Conservation (phyloP, 2,888 invertebrate species). For the Heliothis peltigera region DNA sequence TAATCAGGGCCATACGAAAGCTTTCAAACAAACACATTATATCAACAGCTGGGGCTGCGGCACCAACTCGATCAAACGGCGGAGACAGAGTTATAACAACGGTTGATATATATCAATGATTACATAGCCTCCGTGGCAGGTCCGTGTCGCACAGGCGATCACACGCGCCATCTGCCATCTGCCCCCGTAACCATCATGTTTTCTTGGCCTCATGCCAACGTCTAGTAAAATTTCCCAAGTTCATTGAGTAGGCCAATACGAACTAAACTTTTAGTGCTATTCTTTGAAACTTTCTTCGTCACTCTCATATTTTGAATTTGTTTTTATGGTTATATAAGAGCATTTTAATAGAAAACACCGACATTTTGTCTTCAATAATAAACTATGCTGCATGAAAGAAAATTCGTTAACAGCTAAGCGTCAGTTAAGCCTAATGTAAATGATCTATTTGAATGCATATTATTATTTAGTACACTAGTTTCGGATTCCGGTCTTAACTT, state of each 20-base stretch:
- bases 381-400: too few species aligned
- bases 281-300: constrained; percentile 65
- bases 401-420: too few species aligned
- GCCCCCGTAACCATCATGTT: constrained; percentile 63
- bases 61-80: constrained; percentile 38
- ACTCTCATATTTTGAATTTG: constrained; percentile 22
- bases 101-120: constrained; percentile 41
- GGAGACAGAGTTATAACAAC: constrained; percentile 42
- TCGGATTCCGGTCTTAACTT: background rate
- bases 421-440: too few species aligned
- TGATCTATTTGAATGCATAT: background rate
- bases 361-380: too few species aligned
- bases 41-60: constrained; percentile 25
- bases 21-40: constrained; percentile 34
- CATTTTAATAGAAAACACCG: too few species aligned
- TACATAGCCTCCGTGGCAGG: constrained; percentile 39
- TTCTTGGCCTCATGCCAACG: constrained; percentile 75
- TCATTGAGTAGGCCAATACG: constrained; percentile 75
- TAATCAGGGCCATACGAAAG: constrained; percentile 24
- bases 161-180: constrained; percentile 67
- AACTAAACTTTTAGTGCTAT: constrained; percentile 70
- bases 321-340: constrained; percentile 12
- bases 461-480: background rate
- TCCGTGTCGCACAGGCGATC: constrained; percentile 63
- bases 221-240: constrained; percentile 76